Evolutionary conservation across 1,140 invertebrate species (phyloP).

Genomic region (Antheraea mylitta): DNA sequence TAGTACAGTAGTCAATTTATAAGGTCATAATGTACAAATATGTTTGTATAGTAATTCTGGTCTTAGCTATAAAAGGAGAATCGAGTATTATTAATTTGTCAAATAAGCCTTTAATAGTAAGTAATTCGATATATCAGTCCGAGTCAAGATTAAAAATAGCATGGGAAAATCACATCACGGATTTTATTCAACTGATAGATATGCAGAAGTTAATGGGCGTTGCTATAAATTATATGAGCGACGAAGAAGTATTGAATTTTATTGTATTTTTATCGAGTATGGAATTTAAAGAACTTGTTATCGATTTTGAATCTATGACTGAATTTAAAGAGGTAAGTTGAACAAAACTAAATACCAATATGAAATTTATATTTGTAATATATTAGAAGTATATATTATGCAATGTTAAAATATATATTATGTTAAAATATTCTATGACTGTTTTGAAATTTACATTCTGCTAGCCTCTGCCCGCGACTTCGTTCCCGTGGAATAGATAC

Average conservation of each 20-base stretch:
- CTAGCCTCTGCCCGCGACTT: too few relatives aligned
- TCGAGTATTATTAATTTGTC: not conserved
- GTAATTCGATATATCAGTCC: not conserved
- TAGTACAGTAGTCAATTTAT: not conserved
- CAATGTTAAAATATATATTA: too few relatives aligned
- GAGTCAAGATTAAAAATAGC: slow-evolving; percentile 1
- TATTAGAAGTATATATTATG: too few relatives aligned
- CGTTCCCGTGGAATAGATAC: too few relatives aligned
- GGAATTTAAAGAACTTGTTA: slow-evolving; percentile 32
- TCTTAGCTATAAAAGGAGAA: not conserved
- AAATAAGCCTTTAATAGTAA: not conserved
- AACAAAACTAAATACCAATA: too few relatives aligned
- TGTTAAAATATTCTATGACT: too few relatives aligned
- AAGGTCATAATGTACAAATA: slow-evolving; percentile 13
- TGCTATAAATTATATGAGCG: slow-evolving; percentile 29
- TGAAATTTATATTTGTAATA: too few relatives aligned
- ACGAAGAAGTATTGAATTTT: slow-evolving; percentile 38
- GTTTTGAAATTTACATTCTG: too few relatives aligned
- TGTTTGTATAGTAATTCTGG: not conserved
- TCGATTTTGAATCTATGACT: slow-evolving; percentile 30
- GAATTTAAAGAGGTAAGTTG: slow-evolving; percentile 37
- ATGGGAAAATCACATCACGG: slow-evolving; percentile 29
- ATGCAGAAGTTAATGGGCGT: slow-evolving; percentile 26
- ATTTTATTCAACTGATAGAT: slow-evolving; percentile 38
- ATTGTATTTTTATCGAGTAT: slow-evolving; percentile 30